Percentiles rank a stretch among this genome's conserved stretches.
Evolutionary conservation across 2,888 invertebrate species (phyloP).

Genomic region (Dicycla oo): DNA sequence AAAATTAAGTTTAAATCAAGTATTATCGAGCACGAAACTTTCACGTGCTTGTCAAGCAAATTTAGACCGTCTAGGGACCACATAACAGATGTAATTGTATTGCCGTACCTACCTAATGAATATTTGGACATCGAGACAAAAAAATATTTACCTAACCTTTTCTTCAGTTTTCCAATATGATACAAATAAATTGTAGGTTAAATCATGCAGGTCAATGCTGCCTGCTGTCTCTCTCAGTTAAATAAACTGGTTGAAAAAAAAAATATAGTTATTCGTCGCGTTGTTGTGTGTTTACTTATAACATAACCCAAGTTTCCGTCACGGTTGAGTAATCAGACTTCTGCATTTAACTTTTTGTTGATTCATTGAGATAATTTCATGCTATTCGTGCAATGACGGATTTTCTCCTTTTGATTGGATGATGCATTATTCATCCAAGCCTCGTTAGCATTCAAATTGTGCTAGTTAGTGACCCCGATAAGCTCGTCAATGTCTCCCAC

Average conservation of each 20-base stretch:
- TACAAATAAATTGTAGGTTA: background rate
- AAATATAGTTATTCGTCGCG: background rate
- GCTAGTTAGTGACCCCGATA: conserved; percentile 26
- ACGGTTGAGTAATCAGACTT: conserved; percentile 2
- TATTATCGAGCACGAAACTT: too few species aligned
- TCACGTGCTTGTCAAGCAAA: too few species aligned
- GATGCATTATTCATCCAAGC: conserved; percentile 36
- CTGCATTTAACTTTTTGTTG: conserved; percentile 14
- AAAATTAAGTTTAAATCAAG: too few species aligned
- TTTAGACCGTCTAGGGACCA: too few species aligned
- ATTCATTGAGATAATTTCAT: conserved; percentile 20
- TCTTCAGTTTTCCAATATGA: conserved; percentile 1
- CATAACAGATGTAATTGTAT: too few species aligned
- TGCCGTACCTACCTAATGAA: too few species aligned
- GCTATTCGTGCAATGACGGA: conserved; percentile 15
- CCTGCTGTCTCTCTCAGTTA: background rate
- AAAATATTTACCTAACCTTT: background rate
- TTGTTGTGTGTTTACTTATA: background rate
- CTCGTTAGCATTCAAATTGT: conserved; percentile 14
- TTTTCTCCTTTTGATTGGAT: conserved; percentile 35
- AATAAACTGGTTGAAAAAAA: background rate
- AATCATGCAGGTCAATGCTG: background rate
- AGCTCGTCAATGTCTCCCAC: conserved; percentile 12
- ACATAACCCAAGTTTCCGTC: too few species aligned
- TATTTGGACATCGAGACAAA: background rate